Conservation (phyloP, 2,888 invertebrate genomes). For the Halictus ligatus region DNA sequence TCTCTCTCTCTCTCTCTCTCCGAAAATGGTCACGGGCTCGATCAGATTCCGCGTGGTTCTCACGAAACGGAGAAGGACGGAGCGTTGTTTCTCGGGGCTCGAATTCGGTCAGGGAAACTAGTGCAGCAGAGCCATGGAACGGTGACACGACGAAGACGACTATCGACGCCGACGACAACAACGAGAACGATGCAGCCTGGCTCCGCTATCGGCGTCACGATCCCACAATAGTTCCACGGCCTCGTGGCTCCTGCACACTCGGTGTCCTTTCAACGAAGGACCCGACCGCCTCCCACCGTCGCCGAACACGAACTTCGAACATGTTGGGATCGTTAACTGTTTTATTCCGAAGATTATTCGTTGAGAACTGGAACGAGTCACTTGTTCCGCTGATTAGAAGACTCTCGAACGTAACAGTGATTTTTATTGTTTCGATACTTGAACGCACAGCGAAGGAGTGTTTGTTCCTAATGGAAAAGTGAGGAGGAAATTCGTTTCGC, state of each 20-base stretch:
- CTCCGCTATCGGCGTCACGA: slow-evolving; percentile 66
- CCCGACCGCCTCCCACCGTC: background rate
- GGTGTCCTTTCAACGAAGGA: slow-evolving; percentile 21
- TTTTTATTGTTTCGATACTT: too few species aligned
- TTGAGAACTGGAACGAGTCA: too few species aligned
- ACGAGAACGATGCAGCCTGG: slow-evolving; percentile 52
- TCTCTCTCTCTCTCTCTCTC: slow-evolving; percentile 39
- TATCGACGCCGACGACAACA: slow-evolving; percentile 58
- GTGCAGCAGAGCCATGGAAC: slow-evolving; percentile 70
- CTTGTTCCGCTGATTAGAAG: too few species aligned
- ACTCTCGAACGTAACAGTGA: too few species aligned
- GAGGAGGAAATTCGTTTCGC: too few species aligned
- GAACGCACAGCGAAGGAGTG: too few species aligned
- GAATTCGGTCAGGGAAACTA: slow-evolving; percentile 79
- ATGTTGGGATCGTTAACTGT: too few species aligned
- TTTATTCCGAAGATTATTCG: too few species aligned
- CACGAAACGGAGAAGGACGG: slow-evolving; percentile 62
- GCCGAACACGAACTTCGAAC: too few species aligned
- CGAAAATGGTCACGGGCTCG: slow-evolving; percentile 59
- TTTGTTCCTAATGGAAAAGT: too few species aligned
- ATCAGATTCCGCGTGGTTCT: slow-evolving; percentile 73
- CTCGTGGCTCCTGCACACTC: slow-evolving; percentile 56
- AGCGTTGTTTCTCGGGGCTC: slow-evolving; percentile 21
- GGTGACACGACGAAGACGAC: slow-evolving; percentile 66
- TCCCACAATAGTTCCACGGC: slow-evolving; percentile 69